phyloP scores from a whole-genome alignment of 2,113 vertebrate genomes.

The Centropristis striata region DNA sequence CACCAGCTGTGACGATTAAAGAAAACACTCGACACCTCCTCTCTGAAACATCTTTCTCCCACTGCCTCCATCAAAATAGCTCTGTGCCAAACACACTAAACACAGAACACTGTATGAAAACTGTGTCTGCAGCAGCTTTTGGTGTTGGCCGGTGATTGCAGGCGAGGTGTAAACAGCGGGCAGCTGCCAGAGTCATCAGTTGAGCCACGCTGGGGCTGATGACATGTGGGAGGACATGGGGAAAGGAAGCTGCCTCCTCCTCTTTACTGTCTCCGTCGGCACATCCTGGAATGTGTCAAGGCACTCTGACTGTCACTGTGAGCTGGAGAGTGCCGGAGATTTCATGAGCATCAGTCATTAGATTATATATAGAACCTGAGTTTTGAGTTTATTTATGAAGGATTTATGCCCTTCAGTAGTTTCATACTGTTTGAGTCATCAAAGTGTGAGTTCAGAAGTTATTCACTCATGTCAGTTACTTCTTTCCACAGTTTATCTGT shows the following conservation, averaged over 20 bases:
- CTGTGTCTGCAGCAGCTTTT: neutral
- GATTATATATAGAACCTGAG: constrained; percentile 41
- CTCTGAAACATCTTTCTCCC: constrained; percentile 29
- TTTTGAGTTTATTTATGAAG: constrained; percentile 12
- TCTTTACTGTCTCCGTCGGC: constrained; percentile 40
- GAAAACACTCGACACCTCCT: constrained; percentile 42
- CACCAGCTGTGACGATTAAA: constrained; percentile 52
- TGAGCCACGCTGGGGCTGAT: constrained; percentile 32
- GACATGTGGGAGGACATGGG: constrained; percentile 54
- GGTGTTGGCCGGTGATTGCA: constrained; percentile 29
- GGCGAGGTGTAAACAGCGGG: constrained; percentile 50
- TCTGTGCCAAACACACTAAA: constrained; percentile 1
- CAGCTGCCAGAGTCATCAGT: constrained; percentile 59
- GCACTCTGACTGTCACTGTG: constrained; percentile 42
- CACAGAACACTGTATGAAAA: constrained; percentile 4
- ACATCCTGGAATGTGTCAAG: constrained; percentile 59
- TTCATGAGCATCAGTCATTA: constrained; percentile 32
- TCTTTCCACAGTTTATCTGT: neutral
- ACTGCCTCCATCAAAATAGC: constrained; percentile 24
- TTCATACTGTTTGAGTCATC: neutral
- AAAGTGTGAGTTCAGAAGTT: neutral
- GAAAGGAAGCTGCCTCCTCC: constrained; percentile 33
- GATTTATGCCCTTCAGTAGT: neutral
- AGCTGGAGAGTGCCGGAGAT: constrained; percentile 8
- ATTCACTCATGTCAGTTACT: neutral